Conservation (phyloP, 2,797 vertebrate species). For the Nannoperca australis region DNA sequence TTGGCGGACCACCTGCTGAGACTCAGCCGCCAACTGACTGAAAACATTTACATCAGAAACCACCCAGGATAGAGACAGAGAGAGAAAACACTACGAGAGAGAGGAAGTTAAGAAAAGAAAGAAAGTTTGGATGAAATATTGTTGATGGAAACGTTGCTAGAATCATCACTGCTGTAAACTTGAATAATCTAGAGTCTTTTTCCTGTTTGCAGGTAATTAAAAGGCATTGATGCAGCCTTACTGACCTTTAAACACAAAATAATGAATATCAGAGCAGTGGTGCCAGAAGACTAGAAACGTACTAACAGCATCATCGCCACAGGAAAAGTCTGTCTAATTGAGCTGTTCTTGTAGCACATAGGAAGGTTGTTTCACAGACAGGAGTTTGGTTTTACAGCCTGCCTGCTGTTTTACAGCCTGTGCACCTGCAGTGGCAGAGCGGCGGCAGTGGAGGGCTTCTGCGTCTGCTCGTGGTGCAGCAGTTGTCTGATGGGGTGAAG, state of each 20-base stretch:
- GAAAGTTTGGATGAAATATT: constrained; percentile 4
- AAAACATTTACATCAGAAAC: constrained; percentile 98
- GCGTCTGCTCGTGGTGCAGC: neutral
- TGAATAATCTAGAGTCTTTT: neutral
- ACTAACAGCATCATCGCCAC: neutral
- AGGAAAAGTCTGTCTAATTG: neutral
- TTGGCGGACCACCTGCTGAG: constrained; percentile 98
- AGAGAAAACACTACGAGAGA: neutral
- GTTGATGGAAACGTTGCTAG: neutral
- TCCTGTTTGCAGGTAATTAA: neutral
- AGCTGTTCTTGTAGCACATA: neutral
- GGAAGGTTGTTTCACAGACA: neutral
- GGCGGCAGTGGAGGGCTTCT: constrained; percentile 53
- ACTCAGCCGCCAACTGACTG: constrained; percentile 96
- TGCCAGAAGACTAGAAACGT: neutral
- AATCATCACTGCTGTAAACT: constrained; percentile 2
- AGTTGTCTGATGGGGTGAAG: constrained; percentile 17
- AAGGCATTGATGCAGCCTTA: neutral
- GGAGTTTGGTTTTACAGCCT: constrained; percentile 3
- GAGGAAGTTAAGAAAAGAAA: constrained; percentile 30
- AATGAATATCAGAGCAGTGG: fast-evolving
- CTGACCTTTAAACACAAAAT: neutral
- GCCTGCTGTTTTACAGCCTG: neutral
- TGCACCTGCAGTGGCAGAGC: constrained; percentile 55
- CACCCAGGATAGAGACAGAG: constrained; percentile 85